Evolutionary conservation across 2,113 vertebrate genomes (phyloP), one percentile per base, ranked within the genome.

Genomic region (Pachycephala philippinensis): DNA sequence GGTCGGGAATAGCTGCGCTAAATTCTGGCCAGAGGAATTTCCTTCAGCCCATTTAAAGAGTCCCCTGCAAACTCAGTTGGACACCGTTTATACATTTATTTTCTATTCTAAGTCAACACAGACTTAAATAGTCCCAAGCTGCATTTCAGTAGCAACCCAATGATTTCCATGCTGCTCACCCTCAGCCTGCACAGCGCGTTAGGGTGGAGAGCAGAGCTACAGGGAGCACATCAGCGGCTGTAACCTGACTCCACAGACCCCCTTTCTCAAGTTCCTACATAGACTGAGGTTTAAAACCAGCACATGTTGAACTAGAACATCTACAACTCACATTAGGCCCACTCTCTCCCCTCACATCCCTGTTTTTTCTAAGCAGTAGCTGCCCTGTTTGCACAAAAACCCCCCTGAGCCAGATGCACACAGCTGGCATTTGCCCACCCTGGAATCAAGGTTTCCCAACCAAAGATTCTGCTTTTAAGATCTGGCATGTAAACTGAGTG

Each of bases 261-360:
- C 35, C 20, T 19, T 59, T 8, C 50, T 47, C 52, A 33, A 84
- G 23, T 6, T 70, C 47, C 27, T 10, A 5, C 27, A 22, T 0
- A 1, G 44, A 2, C 0, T 40, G 21, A 44, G 26, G 19, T 26
- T 63, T 63, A 15, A 72, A 45, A 72, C 40, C 28, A 77, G 21
- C 35, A 63, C 11, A 19, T 0, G 0, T 7, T 44, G 65, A 47
- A 31, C 57, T 47, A 49, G 16, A 72, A 40, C 15, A 39, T 6
- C n/a, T 11, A 47, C 2, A 12, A 5, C 31, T 86, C 44, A 17
- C 0, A 0, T 4, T 1, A 69, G 28, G 40, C 13, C 28, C 26
- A 0, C 14, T 1, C 42, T 21, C 35, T 3, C 10, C 11, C 63
- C 14, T 63, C 0, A 0, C 0, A 2, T 7, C 13, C 0, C 1